Base-by-base conservation (phyloP, 2,113 vertebrate genomes). In the Nyctereutes procyonoides region DNA sequence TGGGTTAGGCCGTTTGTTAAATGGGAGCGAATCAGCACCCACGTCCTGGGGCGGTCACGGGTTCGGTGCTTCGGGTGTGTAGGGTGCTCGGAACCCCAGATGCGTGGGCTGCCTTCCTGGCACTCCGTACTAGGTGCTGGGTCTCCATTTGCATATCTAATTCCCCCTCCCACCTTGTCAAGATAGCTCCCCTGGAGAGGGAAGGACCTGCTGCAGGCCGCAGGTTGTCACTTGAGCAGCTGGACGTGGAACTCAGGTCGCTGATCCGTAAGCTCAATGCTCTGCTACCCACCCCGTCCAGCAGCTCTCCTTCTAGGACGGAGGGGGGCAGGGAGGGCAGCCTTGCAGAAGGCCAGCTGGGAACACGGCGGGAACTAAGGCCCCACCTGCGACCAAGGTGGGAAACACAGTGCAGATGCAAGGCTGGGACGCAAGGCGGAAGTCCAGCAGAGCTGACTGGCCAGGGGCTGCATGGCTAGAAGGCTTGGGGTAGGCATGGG, bases 41-140 rank as follows among this genome's bases (percentile, higher is more conserved):
- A 5, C 32, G 1, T 63, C 17, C 1, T 4, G 1, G 19, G 38
- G 48, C 16, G 58, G 22, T 20, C 13, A 6, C 32, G 28, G 53
- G 9, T 84, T 60, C n/a, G 60, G 12, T 62, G 56, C 65, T 60
- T 13, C 28, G 35, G 5, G 0, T 5, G 10, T 51, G 48, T 22
- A 8, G 53, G 67, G 62, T 22, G 2, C 19, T 76, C 51, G 63
- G 56, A 38, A 19, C 12, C 58, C 32, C 5, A 56, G 5, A 19
- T 8, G 0, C 14, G 19, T 22, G 19, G 5, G 51, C 48, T 60
- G 15, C 24, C 28, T 17, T 43, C 4, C 7, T 0, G n/a, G 60
- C 16, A 9, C 0, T 2, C 3, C 30, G n/a, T 13, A 13, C 55
- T 2, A 43, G 43, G 19, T 30, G 24, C 53, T 48, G 22, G 28